Base-by-base conservation (phyloP, 2,888 invertebrate species). In the Gastrophysa polygoni region DNA sequence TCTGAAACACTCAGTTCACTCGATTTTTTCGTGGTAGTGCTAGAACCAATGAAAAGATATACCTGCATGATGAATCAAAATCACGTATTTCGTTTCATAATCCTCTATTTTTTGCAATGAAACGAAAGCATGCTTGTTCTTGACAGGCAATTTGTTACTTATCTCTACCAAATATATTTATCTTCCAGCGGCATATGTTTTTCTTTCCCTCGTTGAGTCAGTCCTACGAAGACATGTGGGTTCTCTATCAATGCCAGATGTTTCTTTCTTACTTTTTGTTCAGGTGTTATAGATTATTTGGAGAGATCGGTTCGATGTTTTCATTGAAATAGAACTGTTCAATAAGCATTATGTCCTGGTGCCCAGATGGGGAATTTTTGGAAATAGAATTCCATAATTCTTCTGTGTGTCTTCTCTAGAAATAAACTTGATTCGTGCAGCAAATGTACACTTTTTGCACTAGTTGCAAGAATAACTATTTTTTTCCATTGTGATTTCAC, bases 191-290 rank as follows among this genome's bases (percentile, higher is more conserved):
- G 46, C 58, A 58, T 49, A 57, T 62, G 62, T 58, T 55, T 50
- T 62, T 55, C 50, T 46, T 52, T 54, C 2, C 10, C 6, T 32
- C 43, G 44, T 52, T 24, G 38, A 38, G 32, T 38, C 24, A 38
- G 32, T 38, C 24, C 29, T 28, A 49, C 28, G 29, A 34, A 46
- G 50, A 28, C 55, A 46, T 59, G 63, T 54, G 46, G 56, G 48
- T 59, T 57, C 52, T 63, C 56, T 44, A 57, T 63, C 63, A 47
- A 57, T 57, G 56, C 59, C 44, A 51, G 56, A 61, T 61, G 56
- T 29, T 57, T 50, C 29, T n/a, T 10, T 32, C 32, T 32, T 11
- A 11, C 2, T 32, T 32, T 32, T 11, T 11, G 10, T 32, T 32
- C 32, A 32, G 32, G 32, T 32, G 32, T 32, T 7, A 32, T 11